Conservation (phyloP, 2,113 vertebrate species). For the Dissostichus mawsoni region DNA sequence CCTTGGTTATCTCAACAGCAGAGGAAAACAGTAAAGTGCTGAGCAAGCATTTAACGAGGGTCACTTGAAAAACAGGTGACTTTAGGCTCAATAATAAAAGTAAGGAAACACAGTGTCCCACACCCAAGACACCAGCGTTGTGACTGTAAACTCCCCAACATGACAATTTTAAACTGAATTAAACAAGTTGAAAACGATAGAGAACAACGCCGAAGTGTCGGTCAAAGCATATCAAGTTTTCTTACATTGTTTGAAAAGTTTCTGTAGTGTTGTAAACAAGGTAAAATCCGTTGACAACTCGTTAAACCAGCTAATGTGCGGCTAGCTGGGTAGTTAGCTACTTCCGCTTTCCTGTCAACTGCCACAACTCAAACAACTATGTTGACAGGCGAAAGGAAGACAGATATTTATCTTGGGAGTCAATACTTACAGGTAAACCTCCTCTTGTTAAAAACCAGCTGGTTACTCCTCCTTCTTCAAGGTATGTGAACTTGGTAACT, state of each 20-base stretch:
- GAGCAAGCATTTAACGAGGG: background rate
- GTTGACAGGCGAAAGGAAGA: background rate
- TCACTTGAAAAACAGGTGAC: conserved; percentile 64
- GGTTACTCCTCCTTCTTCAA: conserved; percentile 67
- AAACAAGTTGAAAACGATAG: background rate
- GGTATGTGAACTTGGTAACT: conserved; percentile 63
- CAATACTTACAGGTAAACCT: conserved; percentile 67
- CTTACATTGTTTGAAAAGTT: conserved; percentile 71
- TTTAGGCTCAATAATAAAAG: conserved; percentile 11
- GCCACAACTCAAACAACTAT: conserved; percentile 26
- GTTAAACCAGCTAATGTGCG: conserved; percentile 44
- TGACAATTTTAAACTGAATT: background rate
- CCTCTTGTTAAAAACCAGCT: conserved; percentile 13
- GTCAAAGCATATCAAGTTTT: background rate
- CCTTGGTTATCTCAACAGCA: background rate
- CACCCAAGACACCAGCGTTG: conserved; percentile 29
- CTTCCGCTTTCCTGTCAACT: conserved; percentile 75
- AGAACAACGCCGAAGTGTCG: background rate
- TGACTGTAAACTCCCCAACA: background rate
- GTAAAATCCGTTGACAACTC: conserved; percentile 30
- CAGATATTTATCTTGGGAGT: conserved; percentile 28
- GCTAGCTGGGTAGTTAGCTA: conserved; percentile 64
- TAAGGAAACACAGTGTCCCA: conserved; percentile 3
- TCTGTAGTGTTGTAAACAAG: background rate
- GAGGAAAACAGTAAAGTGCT: background rate